Conservation (phyloP, 2,797 vertebrate genomes). For the Natrix natrix region DNA sequence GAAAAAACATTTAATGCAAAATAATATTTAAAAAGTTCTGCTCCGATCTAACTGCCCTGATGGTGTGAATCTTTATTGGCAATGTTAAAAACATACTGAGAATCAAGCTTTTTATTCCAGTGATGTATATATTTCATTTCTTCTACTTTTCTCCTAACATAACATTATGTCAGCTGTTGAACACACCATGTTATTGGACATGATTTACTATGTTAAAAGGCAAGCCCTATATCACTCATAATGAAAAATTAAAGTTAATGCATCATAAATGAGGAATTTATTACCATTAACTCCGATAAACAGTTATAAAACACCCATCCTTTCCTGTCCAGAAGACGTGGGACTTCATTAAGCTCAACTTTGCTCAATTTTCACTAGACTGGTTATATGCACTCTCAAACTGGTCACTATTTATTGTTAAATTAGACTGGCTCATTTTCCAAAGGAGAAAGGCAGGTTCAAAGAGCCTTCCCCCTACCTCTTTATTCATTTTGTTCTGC, state of each 20-base stretch:
- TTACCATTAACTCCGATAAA: conserved; percentile 74
- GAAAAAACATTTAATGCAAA: background rate
- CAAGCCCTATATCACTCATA: conserved; percentile 72
- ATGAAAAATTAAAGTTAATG: conserved; percentile 74
- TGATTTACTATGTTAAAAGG: conserved; percentile 72
- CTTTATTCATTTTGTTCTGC: conserved; percentile 65
- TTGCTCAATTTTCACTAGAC: conserved; percentile 55
- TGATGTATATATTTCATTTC: conserved; percentile 35
- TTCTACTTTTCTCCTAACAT: conserved; percentile 53
- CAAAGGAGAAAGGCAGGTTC: conserved; percentile 49
- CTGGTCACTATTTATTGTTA: conserved; percentile 70
- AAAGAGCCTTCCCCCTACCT: conserved; percentile 20
- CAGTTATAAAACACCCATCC: conserved; percentile 74
- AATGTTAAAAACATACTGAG: background rate
- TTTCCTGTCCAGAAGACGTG: conserved; percentile 70
- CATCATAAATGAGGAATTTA: conserved; percentile 76
- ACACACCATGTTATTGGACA: conserved; percentile 57
- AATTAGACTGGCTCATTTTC: conserved; percentile 72
- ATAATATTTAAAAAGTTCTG: background rate
- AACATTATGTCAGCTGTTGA: conserved; percentile 58
- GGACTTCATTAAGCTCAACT: conserved; percentile 71
- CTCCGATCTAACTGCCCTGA: conserved; percentile 23
- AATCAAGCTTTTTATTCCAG: background rate
- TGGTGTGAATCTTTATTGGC: conserved; percentile 32
- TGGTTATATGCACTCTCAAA: conserved; percentile 65